Evolutionary conservation across 1,140 invertebrate species (phyloP).

Genomic region (Zaprionus vittiger): DNA sequence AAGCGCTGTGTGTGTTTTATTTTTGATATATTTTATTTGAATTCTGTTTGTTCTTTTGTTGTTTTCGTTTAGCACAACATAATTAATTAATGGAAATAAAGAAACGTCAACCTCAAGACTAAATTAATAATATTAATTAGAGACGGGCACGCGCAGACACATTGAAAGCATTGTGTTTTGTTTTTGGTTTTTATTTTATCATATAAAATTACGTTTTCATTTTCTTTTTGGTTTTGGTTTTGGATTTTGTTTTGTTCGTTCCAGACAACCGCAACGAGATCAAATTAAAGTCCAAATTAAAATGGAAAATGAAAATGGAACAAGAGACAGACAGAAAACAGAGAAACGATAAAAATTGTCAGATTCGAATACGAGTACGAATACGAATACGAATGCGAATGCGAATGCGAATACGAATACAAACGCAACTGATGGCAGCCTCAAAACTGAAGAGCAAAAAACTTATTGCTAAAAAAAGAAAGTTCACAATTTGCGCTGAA

Average conservation of each 20-base stretch:
- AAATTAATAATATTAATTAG: slow-evolving; percentile 59
- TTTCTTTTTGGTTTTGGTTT: slow-evolving; percentile 22
- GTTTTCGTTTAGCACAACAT: slow-evolving; percentile 30
- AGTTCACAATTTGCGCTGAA: slow-evolving; percentile 15
- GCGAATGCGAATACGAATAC: slow-evolving; percentile 4
- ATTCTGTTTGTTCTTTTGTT: slow-evolving; percentile 8
- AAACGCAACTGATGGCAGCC: slow-evolving; percentile 29
- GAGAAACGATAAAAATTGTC: slow-evolving; percentile 14
- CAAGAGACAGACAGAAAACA: slow-evolving; percentile 29
- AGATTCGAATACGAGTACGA: slow-evolving; percentile 4
- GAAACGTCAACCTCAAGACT: slow-evolving; percentile 47
- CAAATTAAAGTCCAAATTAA: slow-evolving; percentile 41
- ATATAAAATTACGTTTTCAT: slow-evolving; percentile 43
- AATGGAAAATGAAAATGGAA: slow-evolving; percentile 33
- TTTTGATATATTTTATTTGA: slow-evolving; percentile 30
- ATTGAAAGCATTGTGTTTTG: slow-evolving; percentile 68
- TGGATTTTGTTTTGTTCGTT: slow-evolving; percentile 32
- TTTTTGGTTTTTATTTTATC: slow-evolving; percentile 39
- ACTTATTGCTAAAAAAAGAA: slow-evolving; percentile 68
- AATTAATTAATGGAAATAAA: slow-evolving; percentile 34
- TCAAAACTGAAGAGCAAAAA: slow-evolving; percentile 47
- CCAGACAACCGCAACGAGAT: slow-evolving; percentile 62
- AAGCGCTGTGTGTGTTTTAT: slow-evolving; percentile 40
- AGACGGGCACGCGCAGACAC: slow-evolving; percentile 64
- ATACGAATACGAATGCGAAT: background rate